Conservation (phyloP, 2,888 invertebrate genomes). For the Drosophila ustulata region DNA sequence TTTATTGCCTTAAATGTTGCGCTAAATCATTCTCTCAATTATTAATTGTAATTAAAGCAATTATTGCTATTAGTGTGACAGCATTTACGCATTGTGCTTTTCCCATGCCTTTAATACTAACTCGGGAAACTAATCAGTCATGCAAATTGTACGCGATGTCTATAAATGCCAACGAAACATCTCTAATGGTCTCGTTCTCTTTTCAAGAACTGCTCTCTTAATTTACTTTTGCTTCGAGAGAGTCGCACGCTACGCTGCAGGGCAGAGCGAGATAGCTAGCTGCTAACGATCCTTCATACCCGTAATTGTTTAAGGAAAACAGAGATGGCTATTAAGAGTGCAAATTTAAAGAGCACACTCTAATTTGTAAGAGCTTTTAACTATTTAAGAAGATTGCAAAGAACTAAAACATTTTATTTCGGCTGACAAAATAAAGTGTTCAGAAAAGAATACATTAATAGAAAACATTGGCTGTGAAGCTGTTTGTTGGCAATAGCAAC, state of each 20-base stretch:
- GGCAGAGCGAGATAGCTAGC: not conserved
- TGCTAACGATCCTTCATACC: not conserved
- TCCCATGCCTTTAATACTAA: not conserved
- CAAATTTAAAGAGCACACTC: too few species aligned
- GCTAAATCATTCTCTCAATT: not conserved
- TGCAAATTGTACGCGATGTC: not conserved
- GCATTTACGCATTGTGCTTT: not conserved
- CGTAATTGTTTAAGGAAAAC: too few species aligned
- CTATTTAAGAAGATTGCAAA: not conserved
- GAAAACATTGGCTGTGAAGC: slow-evolving; percentile 15
- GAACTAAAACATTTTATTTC: not conserved
- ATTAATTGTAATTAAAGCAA: not conserved
- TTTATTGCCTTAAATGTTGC: not conserved
- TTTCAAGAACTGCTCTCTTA: not conserved
- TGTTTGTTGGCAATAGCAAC: slow-evolving; percentile 24
- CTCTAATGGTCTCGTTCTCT: not conserved
- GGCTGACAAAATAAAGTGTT: slow-evolving; percentile 4
- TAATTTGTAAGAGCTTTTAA: too few species aligned
- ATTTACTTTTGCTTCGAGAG: not conserved
- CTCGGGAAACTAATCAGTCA: not conserved
- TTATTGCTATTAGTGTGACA: slow-evolving; percentile 1
- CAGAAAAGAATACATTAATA: slow-evolving; percentile 13
- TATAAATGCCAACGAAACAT: not conserved
- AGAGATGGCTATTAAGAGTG: not conserved
- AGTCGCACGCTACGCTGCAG: not conserved